Percentiles rank a stretch among this genome's conserved stretches.
Evolutionary conservation across 2,797 vertebrate species (phyloP).

Genomic region (Mormyrus hasselquistii): DNA sequence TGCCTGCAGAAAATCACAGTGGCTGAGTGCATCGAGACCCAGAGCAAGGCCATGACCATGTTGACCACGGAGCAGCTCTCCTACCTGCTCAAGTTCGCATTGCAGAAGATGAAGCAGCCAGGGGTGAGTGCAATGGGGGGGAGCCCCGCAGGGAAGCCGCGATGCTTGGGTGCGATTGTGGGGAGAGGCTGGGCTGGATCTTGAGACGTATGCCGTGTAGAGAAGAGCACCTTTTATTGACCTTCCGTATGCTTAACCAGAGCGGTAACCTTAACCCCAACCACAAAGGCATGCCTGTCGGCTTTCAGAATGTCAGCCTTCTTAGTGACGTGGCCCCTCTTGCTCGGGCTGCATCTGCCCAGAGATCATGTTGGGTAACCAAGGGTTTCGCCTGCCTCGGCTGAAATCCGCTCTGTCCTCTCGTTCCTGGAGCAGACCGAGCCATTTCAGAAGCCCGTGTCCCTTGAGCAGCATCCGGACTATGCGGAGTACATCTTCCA

Average conservation of each 20-base stretch:
- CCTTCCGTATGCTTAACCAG: background rate
- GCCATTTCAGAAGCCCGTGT: constrained; percentile 97
- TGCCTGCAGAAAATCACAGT: constrained; percentile 94
- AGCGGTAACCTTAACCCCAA: background rate
- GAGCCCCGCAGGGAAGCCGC: background rate
- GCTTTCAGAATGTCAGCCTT: background rate
- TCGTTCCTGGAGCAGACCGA: constrained; percentile 71
- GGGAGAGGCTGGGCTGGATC: background rate
- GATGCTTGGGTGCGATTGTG: background rate
- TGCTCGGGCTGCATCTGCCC: background rate
- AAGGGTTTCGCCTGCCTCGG: background rate
- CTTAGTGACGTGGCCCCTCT: background rate
- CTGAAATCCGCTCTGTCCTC: background rate
- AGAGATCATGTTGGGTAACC: background rate
- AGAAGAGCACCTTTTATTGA: background rate
- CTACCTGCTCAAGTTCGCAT: constrained; percentile 97
- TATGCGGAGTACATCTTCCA: constrained; percentile 99
- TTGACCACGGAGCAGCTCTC: constrained; percentile 93
- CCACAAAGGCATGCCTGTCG: background rate
- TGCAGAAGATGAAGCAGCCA: constrained; percentile 99
- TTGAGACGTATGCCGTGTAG: background rate
- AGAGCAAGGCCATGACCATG: constrained; percentile 99
- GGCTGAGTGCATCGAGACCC: constrained; percentile 97
- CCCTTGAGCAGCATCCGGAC: constrained; percentile 94
- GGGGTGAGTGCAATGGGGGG: constrained; percentile 73